These are phyloP conservation scores for Rhombomys opimus DNA, from an alignment of 2,113 vertebrate species.

Conservation along the genomic window DNA sequence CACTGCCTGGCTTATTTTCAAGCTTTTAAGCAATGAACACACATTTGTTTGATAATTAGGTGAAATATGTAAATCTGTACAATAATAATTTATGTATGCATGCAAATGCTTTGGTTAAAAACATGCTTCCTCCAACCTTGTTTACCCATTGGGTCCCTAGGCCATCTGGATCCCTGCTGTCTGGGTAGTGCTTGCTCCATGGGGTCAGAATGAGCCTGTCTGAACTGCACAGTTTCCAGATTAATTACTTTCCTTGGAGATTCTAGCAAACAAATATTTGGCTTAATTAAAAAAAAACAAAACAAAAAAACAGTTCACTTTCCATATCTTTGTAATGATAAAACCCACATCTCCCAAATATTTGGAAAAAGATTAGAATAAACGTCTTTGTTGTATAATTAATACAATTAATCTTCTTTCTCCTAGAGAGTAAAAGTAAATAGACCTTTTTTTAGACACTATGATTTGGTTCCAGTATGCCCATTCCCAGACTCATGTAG, in stretches of 20 bases:
- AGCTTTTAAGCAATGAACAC: constrained; percentile 50
- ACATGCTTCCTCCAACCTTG: neutral
- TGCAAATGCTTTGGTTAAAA: neutral
- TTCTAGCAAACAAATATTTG: constrained; percentile 67
- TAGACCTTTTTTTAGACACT: constrained; percentile 7
- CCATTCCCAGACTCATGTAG: constrained; percentile 8
- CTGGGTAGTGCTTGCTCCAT: neutral
- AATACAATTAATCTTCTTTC: constrained; percentile 68
- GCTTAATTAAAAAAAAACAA: constrained; percentile 43
- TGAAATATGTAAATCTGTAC: constrained; percentile 51
- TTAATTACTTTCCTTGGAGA: constrained; percentile 62
- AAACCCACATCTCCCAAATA: constrained; percentile 52
- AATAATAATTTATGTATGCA: neutral
- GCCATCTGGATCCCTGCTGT: constrained; percentile 15
- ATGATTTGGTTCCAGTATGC: constrained; percentile 10
- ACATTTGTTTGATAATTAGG: neutral
- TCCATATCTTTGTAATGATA: constrained; percentile 19
- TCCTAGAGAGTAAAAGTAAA: constrained; percentile 66
- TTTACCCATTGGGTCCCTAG: neutral
- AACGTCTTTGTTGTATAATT: constrained; percentile 53
- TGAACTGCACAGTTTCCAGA: neutral
- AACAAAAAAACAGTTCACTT: constrained; percentile 46
- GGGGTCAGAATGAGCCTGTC: neutral
- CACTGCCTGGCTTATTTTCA: neutral
- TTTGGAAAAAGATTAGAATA: constrained; percentile 70